A percentile compares a stretch with the other conserved stretches of the same genome.
phyloP scores from a whole-genome alignment of 2,797 vertebrate species.

The Micropoecilia bifurca region DNA sequence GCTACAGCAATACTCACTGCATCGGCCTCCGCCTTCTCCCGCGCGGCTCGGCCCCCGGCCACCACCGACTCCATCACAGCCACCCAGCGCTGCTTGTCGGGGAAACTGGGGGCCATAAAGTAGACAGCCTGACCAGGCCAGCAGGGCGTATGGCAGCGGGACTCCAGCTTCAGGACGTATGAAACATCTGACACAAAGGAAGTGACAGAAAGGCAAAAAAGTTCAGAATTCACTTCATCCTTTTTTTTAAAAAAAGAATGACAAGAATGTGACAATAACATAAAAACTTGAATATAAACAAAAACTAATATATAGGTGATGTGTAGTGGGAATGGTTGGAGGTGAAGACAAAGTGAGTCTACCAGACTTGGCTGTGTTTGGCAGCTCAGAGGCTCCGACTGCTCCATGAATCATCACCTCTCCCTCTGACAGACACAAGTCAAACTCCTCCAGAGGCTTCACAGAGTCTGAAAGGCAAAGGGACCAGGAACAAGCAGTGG shows the following conservation, averaged over 20 bases:
- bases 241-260: neutral
- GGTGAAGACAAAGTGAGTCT: conserved; percentile 15
- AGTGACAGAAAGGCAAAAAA: neutral
- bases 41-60: conserved; percentile 89
- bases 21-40: conserved; percentile 97
- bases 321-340: neutral
- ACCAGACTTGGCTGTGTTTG: conserved; percentile 97
- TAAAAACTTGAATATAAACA: neutral
- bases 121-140: conserved; percentile 96
- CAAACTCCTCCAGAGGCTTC: conserved; percentile 96
- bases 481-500: neutral
- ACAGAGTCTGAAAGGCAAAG: conserved; percentile 82
- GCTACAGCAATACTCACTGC: conserved; percentile 89
- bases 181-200: conserved; percentile 86
- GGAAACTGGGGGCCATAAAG: conserved; percentile 95
- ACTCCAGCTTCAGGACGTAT: conserved; percentile 96
- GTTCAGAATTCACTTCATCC: neutral
- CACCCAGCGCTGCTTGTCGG: conserved; percentile 99
- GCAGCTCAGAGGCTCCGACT: conserved; percentile 93
- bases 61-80: conserved; percentile 94
- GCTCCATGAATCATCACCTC: conserved; percentile 96
- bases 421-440: conserved; percentile 93
- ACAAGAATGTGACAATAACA: neutral
- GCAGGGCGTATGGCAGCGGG: conserved; percentile 91
- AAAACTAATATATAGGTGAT: neutral